Percentiles rank a stretch among this genome's conserved stretches.
Evolutionary conservation across 2,888 invertebrate genomes (phyloP).

Genomic region (Lamproptera curius): DNA sequence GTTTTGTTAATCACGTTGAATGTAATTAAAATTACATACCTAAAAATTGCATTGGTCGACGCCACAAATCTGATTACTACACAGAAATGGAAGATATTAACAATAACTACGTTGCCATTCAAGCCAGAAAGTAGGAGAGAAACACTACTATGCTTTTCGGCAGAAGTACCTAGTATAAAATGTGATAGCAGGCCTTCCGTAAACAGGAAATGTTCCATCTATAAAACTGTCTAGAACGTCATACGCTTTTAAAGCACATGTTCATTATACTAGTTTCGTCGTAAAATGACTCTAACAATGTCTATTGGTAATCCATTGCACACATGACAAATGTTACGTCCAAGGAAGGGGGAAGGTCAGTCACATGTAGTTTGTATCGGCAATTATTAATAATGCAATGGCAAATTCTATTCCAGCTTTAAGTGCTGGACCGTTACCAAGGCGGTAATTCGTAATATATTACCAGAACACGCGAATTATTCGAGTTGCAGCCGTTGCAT

Average conservation of each 20-base stretch:
- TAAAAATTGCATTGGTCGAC: too few relatives aligned
- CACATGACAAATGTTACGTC: background rate
- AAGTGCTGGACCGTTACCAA: slow-evolving; percentile 21
- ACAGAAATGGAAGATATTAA: too few relatives aligned
- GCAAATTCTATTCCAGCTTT: slow-evolving; percentile 2
- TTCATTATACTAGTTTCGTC: background rate
- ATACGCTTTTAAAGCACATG: background rate
- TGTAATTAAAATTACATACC: too few relatives aligned
- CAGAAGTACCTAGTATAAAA: too few relatives aligned
- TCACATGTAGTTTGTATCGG: slow-evolving; percentile 8
- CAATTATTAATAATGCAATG: slow-evolving; percentile 13
- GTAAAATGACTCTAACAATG: background rate
- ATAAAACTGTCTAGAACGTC: background rate
- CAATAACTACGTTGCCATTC: too few relatives aligned
- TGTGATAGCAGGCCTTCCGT: too few relatives aligned
- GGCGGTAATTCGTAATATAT: slow-evolving; percentile 14
- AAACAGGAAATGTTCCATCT: too few relatives aligned
- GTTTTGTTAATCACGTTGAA: too few relatives aligned
- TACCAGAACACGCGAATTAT: slow-evolving; percentile 8
- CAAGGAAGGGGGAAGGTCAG: slow-evolving; percentile 10
- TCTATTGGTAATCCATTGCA: background rate
- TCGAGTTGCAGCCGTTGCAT: background rate
- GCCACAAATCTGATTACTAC: too few relatives aligned
- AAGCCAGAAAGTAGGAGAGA: too few relatives aligned
- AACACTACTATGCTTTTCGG: too few relatives aligned